phyloP scores from a whole-genome alignment of 2,113 vertebrate species.

The Tretioscincus oriximinensis region DNA sequence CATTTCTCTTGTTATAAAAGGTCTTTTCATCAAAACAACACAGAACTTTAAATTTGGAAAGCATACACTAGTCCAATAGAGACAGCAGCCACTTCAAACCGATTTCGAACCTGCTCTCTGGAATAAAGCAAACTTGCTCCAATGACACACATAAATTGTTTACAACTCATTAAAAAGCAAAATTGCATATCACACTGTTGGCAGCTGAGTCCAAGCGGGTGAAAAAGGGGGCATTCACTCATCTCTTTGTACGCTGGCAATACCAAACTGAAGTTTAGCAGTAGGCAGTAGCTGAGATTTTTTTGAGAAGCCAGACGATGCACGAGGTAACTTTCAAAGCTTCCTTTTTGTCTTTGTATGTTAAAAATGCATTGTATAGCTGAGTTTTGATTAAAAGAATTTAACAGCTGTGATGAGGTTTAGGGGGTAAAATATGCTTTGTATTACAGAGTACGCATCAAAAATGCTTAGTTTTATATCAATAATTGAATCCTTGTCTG shows the following conservation, averaged over 20 bases:
- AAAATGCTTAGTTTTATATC: constrained; percentile 63
- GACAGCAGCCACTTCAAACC: constrained; percentile 58
- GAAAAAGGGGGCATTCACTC: constrained; percentile 76
- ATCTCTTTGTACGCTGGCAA: constrained; percentile 80
- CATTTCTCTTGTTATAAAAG: constrained; percentile 76
- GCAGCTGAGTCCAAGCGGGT: constrained; percentile 77
- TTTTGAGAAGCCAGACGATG: constrained; percentile 73
- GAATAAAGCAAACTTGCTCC: constrained; percentile 79
- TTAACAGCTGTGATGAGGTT: constrained; percentile 37
- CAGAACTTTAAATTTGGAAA: constrained; percentile 70
- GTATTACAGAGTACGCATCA: constrained; percentile 41
- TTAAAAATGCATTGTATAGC: constrained; percentile 69
- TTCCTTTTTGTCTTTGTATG: constrained; percentile 75
- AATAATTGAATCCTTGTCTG: constrained; percentile 63
- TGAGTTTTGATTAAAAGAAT: constrained; percentile 65
- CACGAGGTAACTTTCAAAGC: constrained; percentile 83
- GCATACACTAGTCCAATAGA: constrained; percentile 63
- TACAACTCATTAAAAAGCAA: constrained; percentile 85
- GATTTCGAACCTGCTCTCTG: constrained; percentile 63
- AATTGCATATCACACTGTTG: constrained; percentile 78
- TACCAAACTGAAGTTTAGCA: constrained; percentile 77
- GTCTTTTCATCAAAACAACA: constrained; percentile 72
- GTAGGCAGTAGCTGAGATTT: constrained; percentile 72
- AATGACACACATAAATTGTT: constrained; percentile 82
- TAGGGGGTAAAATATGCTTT: constrained; percentile 18